Percentiles rank a stretch among this genome's conserved stretches.
phyloP scores from a whole-genome alignment of 1,140 invertebrate species.

The Psilanteris sp. region DNA sequence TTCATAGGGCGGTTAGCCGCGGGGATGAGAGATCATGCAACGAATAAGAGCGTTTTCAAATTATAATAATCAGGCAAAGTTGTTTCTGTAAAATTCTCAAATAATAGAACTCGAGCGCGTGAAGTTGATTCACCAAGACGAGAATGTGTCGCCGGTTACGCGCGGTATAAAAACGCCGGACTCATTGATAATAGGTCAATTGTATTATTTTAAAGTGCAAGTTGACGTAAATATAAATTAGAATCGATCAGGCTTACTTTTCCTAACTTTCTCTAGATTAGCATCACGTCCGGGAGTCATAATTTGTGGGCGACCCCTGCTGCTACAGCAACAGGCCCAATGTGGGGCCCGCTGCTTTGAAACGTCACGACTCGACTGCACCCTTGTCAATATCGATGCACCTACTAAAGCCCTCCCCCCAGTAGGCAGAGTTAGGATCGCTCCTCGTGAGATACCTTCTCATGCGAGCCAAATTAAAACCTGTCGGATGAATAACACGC shows the following conservation, averaged over 20 bases:
- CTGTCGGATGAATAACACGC: slow-evolving; percentile 79
- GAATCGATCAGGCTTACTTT: slow-evolving; percentile 68
- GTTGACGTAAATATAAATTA: slow-evolving; percentile 53
- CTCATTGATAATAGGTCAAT: slow-evolving; percentile 35
- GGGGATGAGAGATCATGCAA: slow-evolving; percentile 46
- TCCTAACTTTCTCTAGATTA: slow-evolving; percentile 79
- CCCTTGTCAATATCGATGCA: slow-evolving; percentile 80
- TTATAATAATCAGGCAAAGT: slow-evolving; percentile 54
- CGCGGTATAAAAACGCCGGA: neutral
- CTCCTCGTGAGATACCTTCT: slow-evolving; percentile 70
- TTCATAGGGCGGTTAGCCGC: slow-evolving; percentile 59
- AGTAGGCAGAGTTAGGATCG: slow-evolving; percentile 57
- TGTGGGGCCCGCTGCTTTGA: slow-evolving; percentile 64
- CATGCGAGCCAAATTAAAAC: slow-evolving; percentile 78
- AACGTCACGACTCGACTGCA: slow-evolving; percentile 72
- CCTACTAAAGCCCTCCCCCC: slow-evolving; percentile 61
- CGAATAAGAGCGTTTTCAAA: slow-evolving; percentile 53
- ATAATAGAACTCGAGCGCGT: slow-evolving; percentile 22
- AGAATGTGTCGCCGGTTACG: too few relatives aligned
- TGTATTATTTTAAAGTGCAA: slow-evolving; percentile 3
- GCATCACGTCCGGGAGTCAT: slow-evolving; percentile 77
- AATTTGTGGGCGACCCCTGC: slow-evolving; percentile 77
- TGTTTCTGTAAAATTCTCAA: slow-evolving; percentile 33
- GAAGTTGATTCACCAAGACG: too few relatives aligned
- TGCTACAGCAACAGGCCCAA: slow-evolving; percentile 62